phyloP scores from a whole-genome alignment of 2,797 vertebrate genomes.

The Catamblyrhynchus diadema region DNA sequence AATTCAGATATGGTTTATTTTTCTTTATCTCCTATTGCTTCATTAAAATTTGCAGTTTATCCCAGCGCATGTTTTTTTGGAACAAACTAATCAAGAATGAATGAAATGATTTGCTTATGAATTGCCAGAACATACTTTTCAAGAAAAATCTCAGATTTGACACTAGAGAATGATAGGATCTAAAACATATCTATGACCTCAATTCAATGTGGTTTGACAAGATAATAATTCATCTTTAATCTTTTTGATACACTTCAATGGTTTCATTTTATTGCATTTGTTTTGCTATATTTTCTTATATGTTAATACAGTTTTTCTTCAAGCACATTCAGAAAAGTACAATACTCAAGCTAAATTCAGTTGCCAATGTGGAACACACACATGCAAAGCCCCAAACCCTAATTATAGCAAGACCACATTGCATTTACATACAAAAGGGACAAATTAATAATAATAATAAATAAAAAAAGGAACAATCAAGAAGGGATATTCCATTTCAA shows the following conservation, averaged over 20 bases:
- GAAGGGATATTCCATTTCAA: neutral
- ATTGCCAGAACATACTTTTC: neutral
- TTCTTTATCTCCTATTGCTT: neutral
- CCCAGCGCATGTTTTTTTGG: neutral
- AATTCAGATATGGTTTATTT: neutral
- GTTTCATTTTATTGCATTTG: neutral
- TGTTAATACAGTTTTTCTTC: neutral
- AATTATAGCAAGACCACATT: neutral
- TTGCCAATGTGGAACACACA: neutral
- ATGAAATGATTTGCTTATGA: neutral
- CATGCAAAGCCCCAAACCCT: neutral
- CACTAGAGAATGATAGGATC: neutral
- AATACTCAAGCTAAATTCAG: constrained; percentile 1
- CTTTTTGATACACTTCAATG: neutral
- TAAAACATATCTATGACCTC: neutral
- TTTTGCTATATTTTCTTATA: neutral
- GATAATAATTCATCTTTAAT: neutral
- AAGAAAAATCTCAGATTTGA: neutral
- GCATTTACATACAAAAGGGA: neutral
- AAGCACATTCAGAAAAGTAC: neutral
- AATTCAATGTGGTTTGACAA: neutral
- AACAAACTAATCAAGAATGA: neutral
- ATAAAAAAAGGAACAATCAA: neutral
- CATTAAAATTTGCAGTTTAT: neutral
- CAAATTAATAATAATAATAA: neutral